Conservation (phyloP, 2,888 invertebrate genomes). For the Luffia ferchaultella region DNA sequence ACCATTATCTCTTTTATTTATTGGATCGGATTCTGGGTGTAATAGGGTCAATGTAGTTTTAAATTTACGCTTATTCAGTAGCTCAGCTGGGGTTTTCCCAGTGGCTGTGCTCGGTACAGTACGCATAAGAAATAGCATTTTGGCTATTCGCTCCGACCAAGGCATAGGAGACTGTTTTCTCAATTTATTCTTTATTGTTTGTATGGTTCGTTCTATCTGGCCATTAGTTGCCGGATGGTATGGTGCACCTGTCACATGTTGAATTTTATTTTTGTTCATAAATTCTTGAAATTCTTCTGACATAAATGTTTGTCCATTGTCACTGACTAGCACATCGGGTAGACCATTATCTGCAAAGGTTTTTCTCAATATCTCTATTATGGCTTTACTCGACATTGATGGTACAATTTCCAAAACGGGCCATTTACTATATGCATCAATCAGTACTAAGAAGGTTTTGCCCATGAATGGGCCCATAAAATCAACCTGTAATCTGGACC, state of each 20-base stretch:
- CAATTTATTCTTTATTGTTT: slow-evolving; percentile 9
- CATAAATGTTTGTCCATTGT: slow-evolving; percentile 12
- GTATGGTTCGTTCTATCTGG: slow-evolving; percentile 8
- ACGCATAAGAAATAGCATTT: slow-evolving; percentile 8
- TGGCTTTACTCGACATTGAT: neutral
- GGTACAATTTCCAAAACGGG: slow-evolving; percentile 6
- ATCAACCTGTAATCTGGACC: slow-evolving; percentile 12
- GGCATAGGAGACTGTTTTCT: neutral
- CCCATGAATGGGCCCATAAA: slow-evolving; percentile 10
- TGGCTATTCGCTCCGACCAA: slow-evolving; percentile 10
- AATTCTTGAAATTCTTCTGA: slow-evolving; percentile 9
- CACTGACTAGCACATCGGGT: slow-evolving; percentile 8
- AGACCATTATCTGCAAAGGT: slow-evolving; percentile 10
- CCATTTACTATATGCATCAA: slow-evolving; percentile 12
- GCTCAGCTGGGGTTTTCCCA: slow-evolving; percentile 10
- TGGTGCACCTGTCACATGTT: slow-evolving; percentile 9
- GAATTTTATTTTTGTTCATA: slow-evolving; percentile 7
- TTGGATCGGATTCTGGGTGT: slow-evolving; percentile 8
- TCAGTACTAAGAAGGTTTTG: slow-evolving; percentile 9
- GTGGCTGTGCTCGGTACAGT: slow-evolving; percentile 9
- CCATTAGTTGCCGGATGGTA: slow-evolving; percentile 12
- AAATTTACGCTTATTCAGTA: slow-evolving; percentile 4
- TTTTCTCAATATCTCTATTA: slow-evolving; percentile 6
- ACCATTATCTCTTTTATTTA: no score
- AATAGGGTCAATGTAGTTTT: slow-evolving; percentile 5